Conservation (phyloP, 2,888 invertebrate genomes). For the Hermodice carunculata region DNA sequence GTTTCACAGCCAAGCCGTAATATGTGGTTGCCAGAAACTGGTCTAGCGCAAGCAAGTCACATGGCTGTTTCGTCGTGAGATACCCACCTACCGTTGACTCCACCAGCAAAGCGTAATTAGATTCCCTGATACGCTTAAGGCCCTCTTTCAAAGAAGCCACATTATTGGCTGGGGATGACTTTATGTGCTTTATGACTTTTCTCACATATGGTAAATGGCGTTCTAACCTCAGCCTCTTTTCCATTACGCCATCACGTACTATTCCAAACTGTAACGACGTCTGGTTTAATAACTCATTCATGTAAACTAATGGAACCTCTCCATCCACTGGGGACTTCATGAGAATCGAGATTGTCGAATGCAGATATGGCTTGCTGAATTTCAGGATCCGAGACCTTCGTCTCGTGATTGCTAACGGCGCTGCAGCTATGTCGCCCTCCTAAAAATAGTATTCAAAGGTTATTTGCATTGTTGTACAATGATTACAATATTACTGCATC, state of each 20-base stretch:
- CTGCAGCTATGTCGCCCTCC: conserved; percentile 29
- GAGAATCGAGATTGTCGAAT: conserved; percentile 28
- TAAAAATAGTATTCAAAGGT: too few relatives aligned
- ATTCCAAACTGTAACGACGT: conserved; percentile 20
- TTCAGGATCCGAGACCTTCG: conserved; percentile 1
- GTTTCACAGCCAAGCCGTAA: conserved; percentile 27
- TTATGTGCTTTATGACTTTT: not conserved
- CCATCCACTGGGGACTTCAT: conserved; percentile 5
- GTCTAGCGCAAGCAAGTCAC: conserved; percentile 25
- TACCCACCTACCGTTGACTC: conserved; percentile 25
- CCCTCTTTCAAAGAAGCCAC: conserved; percentile 16
- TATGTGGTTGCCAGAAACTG: conserved; percentile 27
- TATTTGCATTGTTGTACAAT: too few relatives aligned
- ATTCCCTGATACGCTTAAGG: conserved; percentile 17
- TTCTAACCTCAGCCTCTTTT: conserved; percentile 5
- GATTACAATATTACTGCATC: too few relatives aligned
- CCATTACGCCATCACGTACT: conserved; percentile 6
- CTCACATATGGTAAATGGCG: too few relatives aligned
- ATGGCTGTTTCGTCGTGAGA: conserved; percentile 21
- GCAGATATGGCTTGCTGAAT: conserved; percentile 28
- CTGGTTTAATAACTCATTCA: conserved; percentile 33
- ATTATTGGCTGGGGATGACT: not conserved
- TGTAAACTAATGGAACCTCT: conserved; percentile 17
- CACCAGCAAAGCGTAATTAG: conserved; percentile 24
- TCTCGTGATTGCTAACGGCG: conserved; percentile 10